Evolutionary conservation across 2,797 vertebrate genomes (phyloP).

Genomic region (Catharus ustulatus): DNA sequence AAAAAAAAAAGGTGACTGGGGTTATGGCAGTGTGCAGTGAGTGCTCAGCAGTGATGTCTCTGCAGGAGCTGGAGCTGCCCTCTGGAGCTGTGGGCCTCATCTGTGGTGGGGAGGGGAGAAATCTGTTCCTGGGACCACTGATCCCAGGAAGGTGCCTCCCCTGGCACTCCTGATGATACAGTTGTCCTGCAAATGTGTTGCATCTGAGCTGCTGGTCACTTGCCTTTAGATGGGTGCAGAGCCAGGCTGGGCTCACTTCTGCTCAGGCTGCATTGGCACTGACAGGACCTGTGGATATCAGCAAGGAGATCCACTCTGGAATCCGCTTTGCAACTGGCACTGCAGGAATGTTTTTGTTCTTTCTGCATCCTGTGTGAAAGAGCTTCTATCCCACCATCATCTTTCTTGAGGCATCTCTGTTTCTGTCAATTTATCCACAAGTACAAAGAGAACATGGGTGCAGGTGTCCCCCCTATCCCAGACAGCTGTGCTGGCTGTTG

Average conservation of each 20-base stretch:
- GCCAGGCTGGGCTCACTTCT: neutral
- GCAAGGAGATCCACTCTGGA: neutral
- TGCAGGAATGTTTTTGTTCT: neutral
- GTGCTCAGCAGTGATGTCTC: rapidly evolving
- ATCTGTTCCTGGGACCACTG: neutral
- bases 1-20: neutral
- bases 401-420: neutral
- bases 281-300: neutral
- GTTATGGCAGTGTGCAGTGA: neutral
- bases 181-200: neutral
- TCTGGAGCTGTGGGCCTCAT: neutral
- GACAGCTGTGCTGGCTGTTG: neutral
- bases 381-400: neutral
- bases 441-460: neutral
- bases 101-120: neutral
- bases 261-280: rapidly evolving
- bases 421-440: neutral
- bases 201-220: neutral
- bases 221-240: neutral
- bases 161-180: neutral
- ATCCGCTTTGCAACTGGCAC: neutral
- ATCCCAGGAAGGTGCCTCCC: neutral
- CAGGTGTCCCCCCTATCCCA: neutral
- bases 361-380: neutral
- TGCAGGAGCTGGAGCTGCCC: neutral